A percentile compares a stretch with the other conserved stretches of the same genome.
Conservation (phyloP, 2,888 invertebrate species). For the Biston stratarius region DNA sequence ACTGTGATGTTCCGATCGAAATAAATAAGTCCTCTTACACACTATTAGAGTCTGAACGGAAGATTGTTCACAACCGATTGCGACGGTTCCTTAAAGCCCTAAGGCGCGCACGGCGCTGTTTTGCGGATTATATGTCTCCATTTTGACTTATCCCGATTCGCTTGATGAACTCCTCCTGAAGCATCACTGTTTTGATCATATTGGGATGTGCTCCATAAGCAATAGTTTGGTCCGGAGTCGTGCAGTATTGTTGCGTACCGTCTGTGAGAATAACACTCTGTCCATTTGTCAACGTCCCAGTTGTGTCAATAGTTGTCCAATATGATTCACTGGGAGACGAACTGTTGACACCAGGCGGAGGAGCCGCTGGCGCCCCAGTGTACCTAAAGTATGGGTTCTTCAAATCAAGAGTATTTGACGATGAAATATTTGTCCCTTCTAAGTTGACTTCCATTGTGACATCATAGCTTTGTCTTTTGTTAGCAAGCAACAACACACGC, state of each 20-base stretch:
- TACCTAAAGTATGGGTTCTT: constrained; percentile 99
- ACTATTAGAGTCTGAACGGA: constrained; percentile 81
- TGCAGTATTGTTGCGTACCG: constrained; percentile 76
- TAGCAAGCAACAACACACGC: constrained; percentile 94
- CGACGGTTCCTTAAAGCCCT: constrained; percentile 82
- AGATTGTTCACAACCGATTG: constrained; percentile 83
- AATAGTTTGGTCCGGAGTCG: constrained; percentile 73
- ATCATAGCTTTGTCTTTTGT: constrained; percentile 99
- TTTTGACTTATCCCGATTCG: constrained; percentile 84
- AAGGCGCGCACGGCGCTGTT: constrained; percentile 83
- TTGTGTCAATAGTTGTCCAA: constrained; percentile 94
- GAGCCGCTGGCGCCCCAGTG: constrained; percentile 96
- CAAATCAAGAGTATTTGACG: constrained; percentile 97
- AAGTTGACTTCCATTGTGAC: constrained; percentile 97
- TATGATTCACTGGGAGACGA: constrained; percentile 97
- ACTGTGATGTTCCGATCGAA: constrained; percentile 80
- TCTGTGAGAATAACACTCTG: constrained; percentile 78
- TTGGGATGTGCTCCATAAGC: constrained; percentile 77
- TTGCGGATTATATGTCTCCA: constrained; percentile 84
- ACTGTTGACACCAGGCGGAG: constrained; percentile 96
- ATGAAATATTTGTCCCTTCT: constrained; percentile 94
- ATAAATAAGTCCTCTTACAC: constrained; percentile 84
- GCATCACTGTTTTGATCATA: constrained; percentile 84
- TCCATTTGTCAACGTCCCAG: constrained; percentile 82
- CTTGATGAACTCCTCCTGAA: constrained; percentile 84